These are phyloP conservation scores for Anniella stebbinsi DNA, from an alignment of 2,797 vertebrate species.

Conservation along the genomic window DNA sequence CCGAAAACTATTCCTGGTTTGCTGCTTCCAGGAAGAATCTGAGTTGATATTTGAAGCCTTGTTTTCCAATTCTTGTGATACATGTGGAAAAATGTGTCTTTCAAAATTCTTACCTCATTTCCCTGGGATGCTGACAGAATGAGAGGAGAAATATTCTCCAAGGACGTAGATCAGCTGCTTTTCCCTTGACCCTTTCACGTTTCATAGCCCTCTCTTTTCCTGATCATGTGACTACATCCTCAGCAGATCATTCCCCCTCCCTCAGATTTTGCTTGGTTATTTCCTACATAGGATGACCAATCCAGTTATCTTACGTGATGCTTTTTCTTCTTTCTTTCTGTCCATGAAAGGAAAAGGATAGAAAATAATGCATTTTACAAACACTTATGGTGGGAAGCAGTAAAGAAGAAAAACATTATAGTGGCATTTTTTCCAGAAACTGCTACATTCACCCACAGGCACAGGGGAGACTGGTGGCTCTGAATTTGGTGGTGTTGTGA, in stretches of 20 bases:
- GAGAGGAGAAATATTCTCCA: slow-evolving; percentile 44
- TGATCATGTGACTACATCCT: slow-evolving; percentile 78
- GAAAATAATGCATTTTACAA: not conserved
- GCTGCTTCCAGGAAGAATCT: slow-evolving; percentile 17
- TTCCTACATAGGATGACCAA: slow-evolving; percentile 76
- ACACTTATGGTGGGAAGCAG: not conserved
- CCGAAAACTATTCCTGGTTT: not conserved
- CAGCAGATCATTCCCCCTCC: slow-evolving; percentile 68
- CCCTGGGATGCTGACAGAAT: slow-evolving; percentile 22
- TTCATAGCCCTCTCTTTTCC: slow-evolving; percentile 67
- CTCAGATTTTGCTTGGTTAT: slow-evolving; percentile 68
- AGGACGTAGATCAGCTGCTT: slow-evolving; percentile 49
- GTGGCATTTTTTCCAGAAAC: not conserved
- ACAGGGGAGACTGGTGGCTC: too few species aligned
- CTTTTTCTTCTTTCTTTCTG: slow-evolving; percentile 64
- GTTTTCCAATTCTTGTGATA: not conserved
- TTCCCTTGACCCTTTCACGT: slow-evolving; percentile 73
- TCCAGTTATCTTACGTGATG: slow-evolving; percentile 70
- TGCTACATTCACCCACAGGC: not conserved
- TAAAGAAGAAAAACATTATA: not conserved
- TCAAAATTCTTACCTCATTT: slow-evolving; percentile 3
- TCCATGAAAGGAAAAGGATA: slow-evolving; percentile 44
- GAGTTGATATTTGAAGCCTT: slow-evolving; percentile 17
- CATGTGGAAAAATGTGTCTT: not conserved
- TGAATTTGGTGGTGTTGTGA: too few species aligned